Base-by-base conservation (phyloP, 2,113 vertebrate genomes). In the Semnopithecus entellus region DNA sequence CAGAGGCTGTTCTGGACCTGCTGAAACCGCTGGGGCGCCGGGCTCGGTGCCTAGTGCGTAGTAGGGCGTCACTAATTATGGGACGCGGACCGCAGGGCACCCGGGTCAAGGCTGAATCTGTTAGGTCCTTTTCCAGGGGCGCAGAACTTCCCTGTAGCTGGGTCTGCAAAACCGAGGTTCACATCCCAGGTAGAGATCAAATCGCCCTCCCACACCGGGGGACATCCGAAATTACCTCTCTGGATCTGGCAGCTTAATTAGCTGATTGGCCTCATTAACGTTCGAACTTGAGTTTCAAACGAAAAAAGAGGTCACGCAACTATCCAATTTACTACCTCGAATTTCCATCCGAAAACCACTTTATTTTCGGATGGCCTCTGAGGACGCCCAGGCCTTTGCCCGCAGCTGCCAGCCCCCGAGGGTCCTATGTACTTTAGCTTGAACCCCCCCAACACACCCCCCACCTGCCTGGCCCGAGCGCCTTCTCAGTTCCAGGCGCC, bases 221-320 rank as follows among this genome's bases (percentile, higher is more conserved):
- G 14, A 55, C 88, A 92, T 79, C 70, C 70, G 4, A 88, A 97
- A 91, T 96, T 78, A 85, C 90, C 52, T 82, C 92, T 50, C 22
- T 35, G 22, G 6, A 27, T 96, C 93, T 40, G 14, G 80, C 20
- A 79, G 43, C 45, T 93, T 78, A 97, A 98, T 96, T 84, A 20
- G 94, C n/a, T 14, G 70, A 40, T 50, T 78, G 88, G 72, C 95
- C 94, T 80, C 96, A 96, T 40, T 97, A 91, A 84, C 16, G 87
- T 55, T 79, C 8, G 14, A 85, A 10, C 78, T 64, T 43, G n/a
- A 68, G 66, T 76, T 91, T 20, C 59, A 23, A 94, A 79, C 61
- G 40, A 88, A 95, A 97, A 97, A 96, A 50, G 91, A 95, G 90
- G 78, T 59, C 97, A 38, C 20, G 3, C 0, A 95, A 75, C 88